phyloP scores from a whole-genome alignment of 2,113 vertebrate species.

The Regulus satrapa region DNA sequence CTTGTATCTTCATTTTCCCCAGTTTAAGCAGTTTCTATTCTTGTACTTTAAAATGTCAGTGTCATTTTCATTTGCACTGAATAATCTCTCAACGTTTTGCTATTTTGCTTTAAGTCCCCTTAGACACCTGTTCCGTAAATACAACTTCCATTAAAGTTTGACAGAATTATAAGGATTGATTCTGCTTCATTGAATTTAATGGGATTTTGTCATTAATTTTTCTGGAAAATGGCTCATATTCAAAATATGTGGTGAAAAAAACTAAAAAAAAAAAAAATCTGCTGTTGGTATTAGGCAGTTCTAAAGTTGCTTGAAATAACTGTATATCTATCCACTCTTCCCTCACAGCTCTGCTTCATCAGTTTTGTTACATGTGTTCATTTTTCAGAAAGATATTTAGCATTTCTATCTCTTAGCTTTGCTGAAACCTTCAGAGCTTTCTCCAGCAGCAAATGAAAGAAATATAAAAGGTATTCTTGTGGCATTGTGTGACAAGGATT shows the following conservation, averaged over 20 bases:
- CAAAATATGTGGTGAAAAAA: neutral
- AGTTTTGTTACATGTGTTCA: neutral
- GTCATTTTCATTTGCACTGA: neutral
- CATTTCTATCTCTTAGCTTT: neutral
- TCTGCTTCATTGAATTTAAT: neutral
- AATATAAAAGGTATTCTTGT: neutral
- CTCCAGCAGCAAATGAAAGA: neutral
- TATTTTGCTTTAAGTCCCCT: neutral
- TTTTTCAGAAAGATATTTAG: neutral
- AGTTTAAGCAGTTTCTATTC: neutral
- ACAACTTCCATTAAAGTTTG: neutral
- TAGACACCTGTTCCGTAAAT: neutral
- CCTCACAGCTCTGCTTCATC: neutral
- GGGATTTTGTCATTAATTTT: neutral
- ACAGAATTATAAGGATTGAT: neutral
- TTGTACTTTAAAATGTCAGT: neutral
- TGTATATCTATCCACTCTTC: neutral
- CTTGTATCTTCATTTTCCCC: neutral
- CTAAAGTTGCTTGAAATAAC: neutral
- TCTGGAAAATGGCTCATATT: neutral
- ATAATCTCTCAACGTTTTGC: neutral
- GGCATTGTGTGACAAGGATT: neutral
- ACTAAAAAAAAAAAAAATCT: accelerated
- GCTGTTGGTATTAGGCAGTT: neutral
- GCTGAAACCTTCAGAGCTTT: neutral